These are phyloP conservation scores for Conomelus anceps DNA, from an alignment of 2,888 invertebrate genomes.

Conservation along the genomic window DNA sequence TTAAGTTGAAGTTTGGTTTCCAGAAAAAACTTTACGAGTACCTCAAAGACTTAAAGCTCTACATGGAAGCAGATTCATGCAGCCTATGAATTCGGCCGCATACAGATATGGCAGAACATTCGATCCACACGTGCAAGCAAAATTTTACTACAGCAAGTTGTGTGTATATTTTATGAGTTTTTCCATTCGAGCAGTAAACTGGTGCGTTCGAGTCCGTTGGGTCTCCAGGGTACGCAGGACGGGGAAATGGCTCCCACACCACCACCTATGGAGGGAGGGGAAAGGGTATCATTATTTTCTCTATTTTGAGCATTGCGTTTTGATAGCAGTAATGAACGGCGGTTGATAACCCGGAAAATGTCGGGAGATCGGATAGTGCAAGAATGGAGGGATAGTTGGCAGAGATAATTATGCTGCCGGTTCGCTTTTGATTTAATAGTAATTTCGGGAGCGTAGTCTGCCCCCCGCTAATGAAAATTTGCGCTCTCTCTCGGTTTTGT, in stretches of 20 bases:
- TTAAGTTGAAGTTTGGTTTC: too few species aligned
- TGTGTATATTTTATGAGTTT: background rate
- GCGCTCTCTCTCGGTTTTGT: background rate
- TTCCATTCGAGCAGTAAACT: background rate
- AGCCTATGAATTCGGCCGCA: background rate
- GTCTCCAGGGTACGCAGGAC: too few species aligned
- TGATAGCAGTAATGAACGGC: background rate
- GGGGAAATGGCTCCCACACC: background rate
- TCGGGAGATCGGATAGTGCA: background rate
- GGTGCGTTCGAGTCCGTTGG: background rate
- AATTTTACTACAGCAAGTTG: background rate
- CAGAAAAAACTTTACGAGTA: too few species aligned
- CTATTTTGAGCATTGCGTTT: background rate
- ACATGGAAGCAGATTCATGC: too few species aligned
- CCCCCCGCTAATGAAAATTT: background rate
- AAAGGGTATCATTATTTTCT: background rate
- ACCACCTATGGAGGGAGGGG: too few species aligned
- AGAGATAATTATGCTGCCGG: background rate
- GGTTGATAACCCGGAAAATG: background rate
- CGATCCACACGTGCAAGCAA: background rate
- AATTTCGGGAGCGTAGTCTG: background rate
- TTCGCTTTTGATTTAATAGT: background rate
- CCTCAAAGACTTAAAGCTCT: too few species aligned
- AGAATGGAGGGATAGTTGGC: background rate
- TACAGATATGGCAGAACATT: background rate